phyloP scores from a whole-genome alignment of 2,888 invertebrate genomes.

The Rotaria socialis region DNA sequence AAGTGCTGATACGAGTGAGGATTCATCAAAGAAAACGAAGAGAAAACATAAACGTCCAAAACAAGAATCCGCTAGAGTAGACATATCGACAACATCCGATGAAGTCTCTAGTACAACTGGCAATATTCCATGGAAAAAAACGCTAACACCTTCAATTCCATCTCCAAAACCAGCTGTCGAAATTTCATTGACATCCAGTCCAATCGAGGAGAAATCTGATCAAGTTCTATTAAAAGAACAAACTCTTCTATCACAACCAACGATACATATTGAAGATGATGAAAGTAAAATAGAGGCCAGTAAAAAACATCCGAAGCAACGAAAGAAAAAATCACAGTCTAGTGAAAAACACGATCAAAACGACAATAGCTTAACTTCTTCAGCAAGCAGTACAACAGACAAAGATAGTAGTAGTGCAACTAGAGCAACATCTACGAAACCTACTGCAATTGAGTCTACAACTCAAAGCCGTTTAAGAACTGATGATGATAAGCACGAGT shows the following conservation, averaged over 20 bases:
- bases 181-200: neutral
- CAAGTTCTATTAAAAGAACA: neutral
- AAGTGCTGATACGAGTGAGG: slow-evolving; percentile 8
- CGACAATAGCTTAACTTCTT: neutral
- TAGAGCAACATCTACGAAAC: neutral
- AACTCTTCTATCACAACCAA: neutral
- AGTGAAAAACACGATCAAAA: neutral
- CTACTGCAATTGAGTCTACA: neutral
- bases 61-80: neutral
- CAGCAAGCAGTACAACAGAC: neutral
- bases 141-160: neutral
- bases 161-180: neutral
- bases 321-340: neutral
- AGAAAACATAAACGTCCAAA: neutral
- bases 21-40: neutral
- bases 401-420: neutral
- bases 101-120: neutral
- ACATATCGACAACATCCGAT: neutral
- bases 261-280: neutral
- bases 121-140: neutral
- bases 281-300: neutral
- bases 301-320: neutral
- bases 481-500: neutral
- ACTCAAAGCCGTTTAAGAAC: neutral
- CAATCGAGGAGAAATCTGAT: neutral